These are phyloP conservation scores for Onychorhynchus coronatus DNA, from an alignment of 2,113 vertebrate species.

Conservation along the genomic window DNA sequence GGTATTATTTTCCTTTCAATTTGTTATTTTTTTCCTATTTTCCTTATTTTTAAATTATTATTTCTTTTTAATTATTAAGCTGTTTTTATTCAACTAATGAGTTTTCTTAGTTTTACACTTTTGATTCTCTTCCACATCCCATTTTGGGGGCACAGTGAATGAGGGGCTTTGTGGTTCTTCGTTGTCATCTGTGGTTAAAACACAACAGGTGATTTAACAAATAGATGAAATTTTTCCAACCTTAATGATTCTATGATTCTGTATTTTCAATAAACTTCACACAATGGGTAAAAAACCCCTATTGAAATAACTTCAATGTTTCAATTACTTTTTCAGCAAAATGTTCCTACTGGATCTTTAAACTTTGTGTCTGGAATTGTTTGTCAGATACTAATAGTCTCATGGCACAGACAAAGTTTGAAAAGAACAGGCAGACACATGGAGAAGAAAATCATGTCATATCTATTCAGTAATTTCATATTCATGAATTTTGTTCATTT, in stretches of 20 bases:
- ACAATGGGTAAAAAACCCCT: not conserved
- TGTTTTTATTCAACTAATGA: not conserved
- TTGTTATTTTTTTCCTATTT: not conserved
- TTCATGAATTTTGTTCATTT: not conserved
- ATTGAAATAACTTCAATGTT: not conserved
- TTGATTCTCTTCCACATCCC: not conserved
- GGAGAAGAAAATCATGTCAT: not conserved
- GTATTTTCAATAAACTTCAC: not conserved
- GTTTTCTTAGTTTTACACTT: not conserved
- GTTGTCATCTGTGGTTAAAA: not conserved
- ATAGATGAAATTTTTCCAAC: not conserved
- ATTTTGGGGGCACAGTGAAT: not conserved
- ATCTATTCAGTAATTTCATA: not conserved
- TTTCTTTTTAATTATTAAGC: not conserved
- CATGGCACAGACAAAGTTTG: not conserved
- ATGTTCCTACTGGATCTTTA: not conserved
- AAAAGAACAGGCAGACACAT: not conserved
- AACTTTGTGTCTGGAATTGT: not conserved
- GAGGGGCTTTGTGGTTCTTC: not conserved
- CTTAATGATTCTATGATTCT: not conserved
- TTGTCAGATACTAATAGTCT: not conserved
- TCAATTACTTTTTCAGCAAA: not conserved
- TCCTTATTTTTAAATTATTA: not conserved
- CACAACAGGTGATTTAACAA: not conserved
- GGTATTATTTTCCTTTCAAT: not conserved